Evolutionary conservation across 1,140 invertebrate genomes (phyloP).

Genomic region (Temnothorax longispinosus): DNA sequence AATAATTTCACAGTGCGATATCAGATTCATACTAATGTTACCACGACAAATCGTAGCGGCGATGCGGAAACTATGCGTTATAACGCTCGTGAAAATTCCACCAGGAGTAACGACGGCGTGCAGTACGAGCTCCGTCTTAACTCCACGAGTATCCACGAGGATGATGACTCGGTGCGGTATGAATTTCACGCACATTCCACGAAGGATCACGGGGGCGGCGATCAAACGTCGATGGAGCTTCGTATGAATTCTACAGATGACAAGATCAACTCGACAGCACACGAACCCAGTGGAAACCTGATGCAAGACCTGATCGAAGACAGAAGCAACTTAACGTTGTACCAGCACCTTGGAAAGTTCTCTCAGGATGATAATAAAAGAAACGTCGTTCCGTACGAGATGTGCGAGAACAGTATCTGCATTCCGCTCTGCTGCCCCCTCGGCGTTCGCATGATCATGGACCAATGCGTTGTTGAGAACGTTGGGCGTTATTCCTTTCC

Average conservation of each 20-base stretch:
- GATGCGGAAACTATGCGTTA: background rate
- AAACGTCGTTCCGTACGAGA: background rate
- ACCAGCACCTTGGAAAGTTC: background rate
- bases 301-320: no score
- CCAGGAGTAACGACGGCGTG: background rate
- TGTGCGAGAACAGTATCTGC: background rate
- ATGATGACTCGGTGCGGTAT: background rate
- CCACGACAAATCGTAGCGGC: no score
- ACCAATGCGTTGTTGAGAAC: background rate
- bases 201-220: background rate
- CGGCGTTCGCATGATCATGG: background rate
- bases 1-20: background rate
- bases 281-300: background rate
- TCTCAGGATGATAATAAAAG: background rate
- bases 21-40: background rate
- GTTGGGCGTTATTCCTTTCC: constrained; percentile 34
- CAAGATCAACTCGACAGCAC: background rate
- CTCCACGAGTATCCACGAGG: background rate
- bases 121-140: background rate
- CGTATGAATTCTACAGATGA: background rate
- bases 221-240: background rate
- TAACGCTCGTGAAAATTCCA: background rate
- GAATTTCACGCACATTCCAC: background rate
- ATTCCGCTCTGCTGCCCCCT: constrained; percentile 60
- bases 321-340: background rate